Conservation (phyloP, 2,113 vertebrate species). For the Calyptomena viridis region DNA sequence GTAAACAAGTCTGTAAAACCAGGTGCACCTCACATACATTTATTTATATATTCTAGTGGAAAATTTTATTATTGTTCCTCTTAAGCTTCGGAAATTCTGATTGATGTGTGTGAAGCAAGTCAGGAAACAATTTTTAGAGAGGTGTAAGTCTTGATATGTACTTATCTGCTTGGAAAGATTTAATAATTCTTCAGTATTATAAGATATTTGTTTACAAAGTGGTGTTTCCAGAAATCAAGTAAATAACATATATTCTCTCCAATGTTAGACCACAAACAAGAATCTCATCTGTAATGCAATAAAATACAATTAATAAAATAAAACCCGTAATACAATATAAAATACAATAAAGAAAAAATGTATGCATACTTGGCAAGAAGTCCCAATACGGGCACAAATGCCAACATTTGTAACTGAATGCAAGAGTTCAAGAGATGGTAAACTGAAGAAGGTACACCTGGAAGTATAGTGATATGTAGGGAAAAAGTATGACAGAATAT, state of each 20-base stretch:
- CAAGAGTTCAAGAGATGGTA: slow-evolving; percentile 73
- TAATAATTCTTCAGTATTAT: background rate
- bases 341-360: slow-evolving; percentile 26
- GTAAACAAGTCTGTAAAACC: background rate
- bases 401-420: slow-evolving; percentile 42
- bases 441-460: slow-evolving; percentile 64
- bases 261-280: background rate
- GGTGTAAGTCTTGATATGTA: background rate
- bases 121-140: background rate
- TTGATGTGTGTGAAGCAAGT: background rate
- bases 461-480: slow-evolving; percentile 30
- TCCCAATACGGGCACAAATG: slow-evolving; percentile 8
- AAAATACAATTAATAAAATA: too few relatives aligned
- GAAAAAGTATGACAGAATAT: slow-evolving; percentile 8
- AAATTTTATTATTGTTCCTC: background rate
- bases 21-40: background rate
- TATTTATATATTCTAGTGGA: background rate
- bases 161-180: background rate
- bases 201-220: background rate
- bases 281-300: slow-evolving; percentile 6
- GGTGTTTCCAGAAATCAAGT: background rate
- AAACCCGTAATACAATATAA: background rate
- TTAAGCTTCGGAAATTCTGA: background rate
- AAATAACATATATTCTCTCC: background rate
- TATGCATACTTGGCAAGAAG: slow-evolving; percentile 44